Conservation (phyloP, 2,113 vertebrate genomes). For the Diglossa brunneiventris region DNA sequence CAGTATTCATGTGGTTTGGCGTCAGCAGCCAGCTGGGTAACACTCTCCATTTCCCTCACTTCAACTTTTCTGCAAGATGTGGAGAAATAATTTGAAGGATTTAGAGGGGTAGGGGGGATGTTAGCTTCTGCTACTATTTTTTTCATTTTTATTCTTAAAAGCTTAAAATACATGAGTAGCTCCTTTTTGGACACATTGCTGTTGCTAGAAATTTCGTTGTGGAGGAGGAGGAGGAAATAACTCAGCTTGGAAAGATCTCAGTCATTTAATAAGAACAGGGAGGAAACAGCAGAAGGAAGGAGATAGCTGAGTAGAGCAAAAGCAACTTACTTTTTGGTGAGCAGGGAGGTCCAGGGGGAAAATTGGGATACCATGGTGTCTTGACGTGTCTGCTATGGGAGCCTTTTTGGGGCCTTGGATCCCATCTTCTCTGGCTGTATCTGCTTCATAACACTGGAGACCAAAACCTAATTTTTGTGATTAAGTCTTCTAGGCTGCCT, state of each 20-base stretch:
- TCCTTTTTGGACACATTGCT: neutral
- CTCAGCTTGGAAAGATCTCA: neutral
- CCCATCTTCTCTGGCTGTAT: neutral
- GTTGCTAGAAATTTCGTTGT: neutral
- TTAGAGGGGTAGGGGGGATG: accelerated
- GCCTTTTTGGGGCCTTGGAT: neutral
- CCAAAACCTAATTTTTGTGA: neutral
- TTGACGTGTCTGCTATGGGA: neutral
- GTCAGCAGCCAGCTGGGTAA: neutral
- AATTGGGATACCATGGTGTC: neutral
- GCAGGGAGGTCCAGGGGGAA: neutral
- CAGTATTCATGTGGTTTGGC: neutral
- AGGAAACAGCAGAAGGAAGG: neutral
- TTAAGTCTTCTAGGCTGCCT: neutral
- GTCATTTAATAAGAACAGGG: neutral
- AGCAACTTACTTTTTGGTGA: neutral
- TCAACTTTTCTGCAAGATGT: neutral
- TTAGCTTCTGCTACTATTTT: neutral
- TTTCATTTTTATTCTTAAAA: neutral
- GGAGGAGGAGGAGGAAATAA: neutral
- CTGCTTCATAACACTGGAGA: neutral
- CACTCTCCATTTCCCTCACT: neutral
- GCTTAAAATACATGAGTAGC: neutral
- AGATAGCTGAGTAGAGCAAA: neutral
- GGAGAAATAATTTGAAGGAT: neutral